Base-by-base conservation (phyloP, 2,888 invertebrate species). In the Microlaimidae sp. region DNA sequence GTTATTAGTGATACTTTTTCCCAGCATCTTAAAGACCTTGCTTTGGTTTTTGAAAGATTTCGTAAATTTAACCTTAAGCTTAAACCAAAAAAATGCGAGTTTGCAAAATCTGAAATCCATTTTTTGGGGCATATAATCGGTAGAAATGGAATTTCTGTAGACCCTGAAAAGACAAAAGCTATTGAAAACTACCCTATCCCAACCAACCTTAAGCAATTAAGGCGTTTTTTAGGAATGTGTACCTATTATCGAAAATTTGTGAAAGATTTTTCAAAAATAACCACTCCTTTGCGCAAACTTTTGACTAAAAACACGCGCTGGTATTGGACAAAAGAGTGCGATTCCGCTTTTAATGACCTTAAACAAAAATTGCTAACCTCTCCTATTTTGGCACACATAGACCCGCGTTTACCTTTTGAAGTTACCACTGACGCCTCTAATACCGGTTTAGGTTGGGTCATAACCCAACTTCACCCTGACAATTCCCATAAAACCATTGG, bases 121-220 rank as follows among this genome's bases (percentile, higher is more conserved):
- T 43, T 21, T n/a, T 43, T 43, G 43, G 43, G 43, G 23, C 43
- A 43, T 24, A 43, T 43, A 7, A 21, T 43, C 43, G 7, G 43
- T 24, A 43, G 23, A 10, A 24, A 21, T 43, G 43, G 43, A 5
- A 10, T 43, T 7, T 5, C n/a, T 10, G 5, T 24, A 43, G 7
- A n/a, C 23, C 43, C 5, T 10, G 43, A 43, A 5, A 43, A 43
- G 23, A 24, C 23, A 7, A 5, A 43, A 24, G 43, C 43, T 21
- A 24, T 43, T 19, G 5, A 7, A 5, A 24, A 43, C 13, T 43
- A 21, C 23, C 43, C 43, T 19, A 24, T 43, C 5, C 43, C 43
- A n/a, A 43, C 13, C 7, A 10, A n/a, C 7, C 7, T 10, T 10
- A n/a, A 43, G 23, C 7, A 43, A 19, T 21, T n/a, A 5, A 10